phyloP scores from a whole-genome alignment of 2,888 invertebrate species.

The Erebia palarica region DNA sequence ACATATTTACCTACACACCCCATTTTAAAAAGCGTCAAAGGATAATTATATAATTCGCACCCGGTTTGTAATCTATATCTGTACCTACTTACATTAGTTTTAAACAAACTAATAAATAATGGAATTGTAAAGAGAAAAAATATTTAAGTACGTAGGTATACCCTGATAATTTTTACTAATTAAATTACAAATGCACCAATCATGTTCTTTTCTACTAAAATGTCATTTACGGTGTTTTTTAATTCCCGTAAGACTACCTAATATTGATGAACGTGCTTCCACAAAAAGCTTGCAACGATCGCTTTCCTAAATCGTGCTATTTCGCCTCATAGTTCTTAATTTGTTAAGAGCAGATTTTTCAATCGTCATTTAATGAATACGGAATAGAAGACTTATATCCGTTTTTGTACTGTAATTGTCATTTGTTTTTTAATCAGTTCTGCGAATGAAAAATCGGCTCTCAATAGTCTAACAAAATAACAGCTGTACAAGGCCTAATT shows the following conservation, averaged over 20 bases:
- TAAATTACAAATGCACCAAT: constrained; percentile 29
- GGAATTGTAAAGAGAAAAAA: constrained; percentile 21
- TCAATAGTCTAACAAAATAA: constrained; percentile 2
- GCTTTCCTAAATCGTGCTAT: constrained; percentile 24
- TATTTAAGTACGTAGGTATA: constrained; percentile 9
- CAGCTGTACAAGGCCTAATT: constrained; percentile 28
- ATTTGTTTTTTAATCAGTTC: too few relatives aligned
- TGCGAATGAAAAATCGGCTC: too few relatives aligned
- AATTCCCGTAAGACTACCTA: neutral
- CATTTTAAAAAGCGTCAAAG: constrained; percentile 35
- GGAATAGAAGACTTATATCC: too few relatives aligned
- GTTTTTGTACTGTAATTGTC: too few relatives aligned
- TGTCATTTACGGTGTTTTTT: constrained; percentile 11
- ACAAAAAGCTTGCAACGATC: constrained; percentile 35
- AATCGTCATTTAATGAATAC: too few relatives aligned
- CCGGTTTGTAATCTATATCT: constrained; percentile 30
- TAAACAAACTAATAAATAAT: constrained; percentile 15
- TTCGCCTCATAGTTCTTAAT: constrained; percentile 15
- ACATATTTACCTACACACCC: constrained; percentile 40
- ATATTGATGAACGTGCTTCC: constrained; percentile 42
- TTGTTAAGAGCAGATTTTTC: neutral
- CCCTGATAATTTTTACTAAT: neutral
- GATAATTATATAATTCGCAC: constrained; percentile 34
- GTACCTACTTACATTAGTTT: constrained; percentile 21
- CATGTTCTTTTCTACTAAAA: neutral